Evolutionary conservation across 2,113 vertebrate genomes (phyloP).

Genomic region (Chrysemys picta): DNA sequence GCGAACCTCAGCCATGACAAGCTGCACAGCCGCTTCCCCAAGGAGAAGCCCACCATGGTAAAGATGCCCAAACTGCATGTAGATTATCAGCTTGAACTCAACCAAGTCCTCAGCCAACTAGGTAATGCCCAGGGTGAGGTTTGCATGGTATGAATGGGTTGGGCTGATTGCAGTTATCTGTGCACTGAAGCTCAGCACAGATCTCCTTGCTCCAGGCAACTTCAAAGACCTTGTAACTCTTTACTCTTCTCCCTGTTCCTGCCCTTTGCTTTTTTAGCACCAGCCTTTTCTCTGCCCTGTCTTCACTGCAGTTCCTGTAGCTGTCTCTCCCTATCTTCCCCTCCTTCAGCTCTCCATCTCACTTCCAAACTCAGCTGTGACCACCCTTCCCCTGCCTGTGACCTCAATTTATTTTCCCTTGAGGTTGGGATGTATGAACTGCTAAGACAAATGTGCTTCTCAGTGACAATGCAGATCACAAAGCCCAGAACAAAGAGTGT

Average conservation of each 20-base stretch:
- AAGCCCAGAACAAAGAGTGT: neutral
- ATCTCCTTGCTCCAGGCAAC: constrained; percentile 53
- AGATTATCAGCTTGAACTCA: constrained; percentile 86
- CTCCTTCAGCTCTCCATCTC: neutral
- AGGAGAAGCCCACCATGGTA: constrained; percentile 84
- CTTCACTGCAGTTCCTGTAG: neutral
- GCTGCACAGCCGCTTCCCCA: constrained; percentile 82
- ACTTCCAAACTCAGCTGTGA: neutral
- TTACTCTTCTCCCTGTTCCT: constrained; percentile 48
- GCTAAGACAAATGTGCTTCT: neutral
- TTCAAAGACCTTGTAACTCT: constrained; percentile 28
- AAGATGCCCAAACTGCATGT: constrained; percentile 92
- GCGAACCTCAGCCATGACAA: constrained; percentile 82
- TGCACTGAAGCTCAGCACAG: neutral
- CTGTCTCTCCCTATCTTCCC: neutral
- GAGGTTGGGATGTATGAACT: neutral
- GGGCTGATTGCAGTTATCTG: constrained; percentile 28
- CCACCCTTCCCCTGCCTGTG: fast-evolving
- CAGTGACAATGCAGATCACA: neutral
- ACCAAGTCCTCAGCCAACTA: constrained; percentile 83
- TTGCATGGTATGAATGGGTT: neutral
- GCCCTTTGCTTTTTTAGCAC: constrained; percentile 56
- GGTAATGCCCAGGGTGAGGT: constrained; percentile 80
- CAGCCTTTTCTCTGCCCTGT: constrained; percentile 41
- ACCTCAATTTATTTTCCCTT: neutral